Evolutionary conservation across 1,140 invertebrate genomes (phyloP).

Genomic region (Hydropsyche tenuis): DNA sequence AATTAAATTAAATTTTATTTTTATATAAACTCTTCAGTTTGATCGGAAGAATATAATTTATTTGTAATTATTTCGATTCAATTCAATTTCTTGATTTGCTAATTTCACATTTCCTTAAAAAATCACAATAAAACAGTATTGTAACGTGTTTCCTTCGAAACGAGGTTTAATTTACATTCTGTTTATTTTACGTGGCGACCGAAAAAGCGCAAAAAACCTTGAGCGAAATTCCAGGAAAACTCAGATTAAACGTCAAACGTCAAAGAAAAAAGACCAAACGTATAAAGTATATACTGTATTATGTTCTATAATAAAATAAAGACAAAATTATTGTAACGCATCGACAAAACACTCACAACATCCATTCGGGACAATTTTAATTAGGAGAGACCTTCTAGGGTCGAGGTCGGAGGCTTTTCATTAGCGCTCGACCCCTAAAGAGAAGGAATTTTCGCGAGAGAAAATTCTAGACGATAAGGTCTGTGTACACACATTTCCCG

Average conservation of each 20-base stretch:
- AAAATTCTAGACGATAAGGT: too few species aligned
- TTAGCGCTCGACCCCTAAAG: not conserved
- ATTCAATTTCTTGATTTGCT: too few species aligned
- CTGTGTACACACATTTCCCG: too few species aligned
- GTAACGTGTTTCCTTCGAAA: too few species aligned
- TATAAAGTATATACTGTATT: not conserved
- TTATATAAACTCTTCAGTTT: too few species aligned
- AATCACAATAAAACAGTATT: too few species aligned
- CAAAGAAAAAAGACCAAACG: too few species aligned
- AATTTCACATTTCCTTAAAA: too few species aligned
- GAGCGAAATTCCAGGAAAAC: not conserved
- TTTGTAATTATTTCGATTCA: too few species aligned
- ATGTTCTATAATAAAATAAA: not conserved
- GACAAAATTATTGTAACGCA: not conserved
- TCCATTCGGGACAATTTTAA: not conserved
- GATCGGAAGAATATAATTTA: too few species aligned
- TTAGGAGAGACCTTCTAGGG: not conserved
- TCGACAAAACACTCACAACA: not conserved
- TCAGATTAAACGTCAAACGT: not conserved
- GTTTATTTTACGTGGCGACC: not conserved
- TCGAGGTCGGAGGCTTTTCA: not conserved
- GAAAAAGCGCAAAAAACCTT: not conserved
- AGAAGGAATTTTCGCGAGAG: too few species aligned
- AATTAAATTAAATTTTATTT: too few species aligned
- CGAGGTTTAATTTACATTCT: slow-evolving; percentile 22